A percentile compares a stretch with the other conserved stretches of the same genome.
Evolutionary conservation across 2,888 invertebrate genomes (phyloP).

Genomic region (Priocnemis perturbator): DNA sequence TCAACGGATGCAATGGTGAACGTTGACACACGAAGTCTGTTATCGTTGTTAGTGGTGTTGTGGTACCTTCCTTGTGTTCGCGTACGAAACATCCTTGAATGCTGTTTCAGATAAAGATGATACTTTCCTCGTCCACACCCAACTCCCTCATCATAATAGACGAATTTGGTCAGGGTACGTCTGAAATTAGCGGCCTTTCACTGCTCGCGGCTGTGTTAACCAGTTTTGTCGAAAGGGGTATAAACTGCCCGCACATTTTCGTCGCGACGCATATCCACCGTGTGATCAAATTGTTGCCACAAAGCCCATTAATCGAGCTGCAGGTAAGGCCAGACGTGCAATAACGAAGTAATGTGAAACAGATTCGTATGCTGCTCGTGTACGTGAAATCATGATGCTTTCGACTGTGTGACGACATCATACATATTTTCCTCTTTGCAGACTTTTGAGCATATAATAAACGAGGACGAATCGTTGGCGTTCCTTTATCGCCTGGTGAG

Average conservation of each 20-base stretch:
- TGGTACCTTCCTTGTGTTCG: no score
- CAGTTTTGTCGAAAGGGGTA: slow-evolving; percentile 79
- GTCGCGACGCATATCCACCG: slow-evolving; percentile 88
- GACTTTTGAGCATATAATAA: slow-evolving; percentile 81
- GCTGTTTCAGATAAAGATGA: slow-evolving; percentile 81
- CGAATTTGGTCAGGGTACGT: slow-evolving; percentile 93
- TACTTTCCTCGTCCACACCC: slow-evolving; percentile 80
- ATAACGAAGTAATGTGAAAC: neutral
- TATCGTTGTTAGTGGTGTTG: no score
- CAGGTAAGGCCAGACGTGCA: slow-evolving; percentile 75
- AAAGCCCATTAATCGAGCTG: slow-evolving; percentile 76
- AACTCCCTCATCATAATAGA: slow-evolving; percentile 88
- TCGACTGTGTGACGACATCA: no score
- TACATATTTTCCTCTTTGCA: slow-evolving; percentile 61
- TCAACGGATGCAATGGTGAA: no score
- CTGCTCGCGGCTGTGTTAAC: slow-evolving; percentile 83
- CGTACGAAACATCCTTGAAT: neutral
- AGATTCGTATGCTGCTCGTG: no score
- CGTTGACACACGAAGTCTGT: no score
- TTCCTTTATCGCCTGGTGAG: slow-evolving; percentile 82
- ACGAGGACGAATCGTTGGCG: slow-evolving; percentile 78
- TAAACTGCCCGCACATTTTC: slow-evolving; percentile 84
- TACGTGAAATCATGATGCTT: no score
- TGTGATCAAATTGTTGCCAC: slow-evolving; percentile 79
- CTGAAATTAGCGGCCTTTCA: slow-evolving; percentile 85